Percentiles rank a stretch among this genome's conserved stretches.
Conservation (phyloP, 2,113 vertebrate genomes). For the Lepisosteus osseus region DNA sequence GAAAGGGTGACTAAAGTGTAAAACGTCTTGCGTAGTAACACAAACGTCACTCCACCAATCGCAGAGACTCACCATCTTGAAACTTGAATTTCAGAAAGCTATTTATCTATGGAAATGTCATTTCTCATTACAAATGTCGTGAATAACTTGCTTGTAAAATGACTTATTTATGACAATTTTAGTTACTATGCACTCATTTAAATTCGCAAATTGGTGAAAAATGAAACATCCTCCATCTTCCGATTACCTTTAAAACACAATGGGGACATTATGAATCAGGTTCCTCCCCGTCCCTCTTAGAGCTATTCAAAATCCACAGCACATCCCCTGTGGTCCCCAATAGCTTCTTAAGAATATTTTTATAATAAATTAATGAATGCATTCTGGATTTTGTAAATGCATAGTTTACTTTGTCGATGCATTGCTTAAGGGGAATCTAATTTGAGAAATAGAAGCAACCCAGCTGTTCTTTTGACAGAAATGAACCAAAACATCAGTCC, state of each 20-base stretch:
- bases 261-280: conserved; percentile 1
- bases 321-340: conserved; percentile 33
- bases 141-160: too few species aligned
- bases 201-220: too few species aligned
- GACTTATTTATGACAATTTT: too few species aligned
- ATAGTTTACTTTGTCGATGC: conserved; percentile 37
- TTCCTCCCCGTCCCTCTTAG: conserved; percentile 34
- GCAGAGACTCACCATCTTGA: too few species aligned
- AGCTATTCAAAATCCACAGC: conserved; percentile 36
- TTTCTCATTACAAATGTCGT: too few species aligned
- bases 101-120: too few species aligned
- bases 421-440: conserved; percentile 54
- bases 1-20: too few species aligned
- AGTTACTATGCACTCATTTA: too few species aligned
- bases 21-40: too few species aligned
- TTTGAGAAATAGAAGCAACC: conserved; percentile 57
- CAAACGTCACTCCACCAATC: too few species aligned
- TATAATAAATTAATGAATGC: conserved; percentile 41
- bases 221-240: conserved; percentile 3
- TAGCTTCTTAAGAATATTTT: conserved; percentile 22
- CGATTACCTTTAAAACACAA: conserved; percentile 36
- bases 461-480: conserved; percentile 58
- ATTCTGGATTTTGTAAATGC: conserved; percentile 42
- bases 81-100: too few species aligned
- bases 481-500: conserved; percentile 53